phyloP scores from a whole-genome alignment of 64 coral and sea anemone genomes.

The Acropora yongei region DNA sequence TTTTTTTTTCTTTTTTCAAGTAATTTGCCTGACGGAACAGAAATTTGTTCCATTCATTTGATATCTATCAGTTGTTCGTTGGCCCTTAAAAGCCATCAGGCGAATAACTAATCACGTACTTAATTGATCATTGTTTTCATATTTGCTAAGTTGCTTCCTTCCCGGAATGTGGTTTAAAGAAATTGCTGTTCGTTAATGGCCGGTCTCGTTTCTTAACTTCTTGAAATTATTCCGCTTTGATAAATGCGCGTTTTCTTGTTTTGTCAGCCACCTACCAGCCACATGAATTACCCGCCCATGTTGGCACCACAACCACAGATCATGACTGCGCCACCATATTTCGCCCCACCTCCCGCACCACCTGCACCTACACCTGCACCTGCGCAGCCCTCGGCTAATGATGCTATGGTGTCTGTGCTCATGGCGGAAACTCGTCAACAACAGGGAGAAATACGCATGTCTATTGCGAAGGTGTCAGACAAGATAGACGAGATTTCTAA shows the following conservation, averaged over 20 bases:
- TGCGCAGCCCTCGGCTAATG: constrained; percentile 77
- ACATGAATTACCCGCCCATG: constrained; percentile 74
- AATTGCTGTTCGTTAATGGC: too few species aligned
- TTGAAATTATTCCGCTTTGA: too few species aligned
- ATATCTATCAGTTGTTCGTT: too few species aligned
- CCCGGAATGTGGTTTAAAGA: too few species aligned
- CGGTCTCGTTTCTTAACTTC: too few species aligned
- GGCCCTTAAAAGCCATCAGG: too few species aligned
- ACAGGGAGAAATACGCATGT: constrained; percentile 92
- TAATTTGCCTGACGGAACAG: too few species aligned
- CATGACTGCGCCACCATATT: constrained; percentile 50
- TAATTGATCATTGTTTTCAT: too few species aligned
- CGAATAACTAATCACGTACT: too few species aligned
- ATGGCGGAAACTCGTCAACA: constrained; percentile 99
- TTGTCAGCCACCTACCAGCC: constrained; percentile 42
- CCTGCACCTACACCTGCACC: constrained; percentile 28
- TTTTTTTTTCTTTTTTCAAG: too few species aligned
- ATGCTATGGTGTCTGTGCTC: constrained; percentile 95
- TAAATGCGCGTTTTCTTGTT: neutral
- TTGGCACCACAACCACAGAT: constrained; percentile 77
- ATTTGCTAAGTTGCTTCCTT: too few species aligned
- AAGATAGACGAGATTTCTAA: constrained; percentile 88
- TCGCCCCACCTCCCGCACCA: constrained; percentile 47
- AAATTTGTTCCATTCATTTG: too few species aligned
- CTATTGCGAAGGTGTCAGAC: constrained; percentile 87